These are phyloP conservation scores for Scylla paramamosain DNA, from an alignment of 1,140 invertebrate genomes.

Conservation along the genomic window DNA sequence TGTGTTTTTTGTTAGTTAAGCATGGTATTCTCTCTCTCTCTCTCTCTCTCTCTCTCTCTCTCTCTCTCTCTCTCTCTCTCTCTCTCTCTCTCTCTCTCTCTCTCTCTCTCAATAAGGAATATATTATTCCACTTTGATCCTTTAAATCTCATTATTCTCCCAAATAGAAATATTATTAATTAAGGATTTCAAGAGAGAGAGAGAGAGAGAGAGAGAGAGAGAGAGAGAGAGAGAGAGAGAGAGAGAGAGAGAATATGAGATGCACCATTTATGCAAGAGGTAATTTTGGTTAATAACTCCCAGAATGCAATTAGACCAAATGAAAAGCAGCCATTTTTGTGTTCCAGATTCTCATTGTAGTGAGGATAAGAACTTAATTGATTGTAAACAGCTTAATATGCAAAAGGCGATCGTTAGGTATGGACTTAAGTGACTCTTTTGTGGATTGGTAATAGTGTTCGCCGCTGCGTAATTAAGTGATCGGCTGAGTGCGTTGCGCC, in stretches of 20 bases:
- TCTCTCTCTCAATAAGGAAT: too few relatives aligned
- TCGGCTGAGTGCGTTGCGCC: background rate
- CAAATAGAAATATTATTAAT: background rate
- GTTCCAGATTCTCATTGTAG: conserved; percentile 18
- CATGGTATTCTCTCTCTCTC: background rate
- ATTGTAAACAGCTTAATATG: conserved; percentile 47
- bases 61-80: conserved; percentile 27
- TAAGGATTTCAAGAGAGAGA: background rate
- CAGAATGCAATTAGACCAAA: background rate
- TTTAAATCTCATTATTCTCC: background rate
- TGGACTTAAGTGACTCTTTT: background rate
- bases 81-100: background rate
- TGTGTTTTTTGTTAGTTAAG: too few relatives aligned
- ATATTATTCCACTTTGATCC: too few relatives aligned
- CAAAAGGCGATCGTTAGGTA: background rate
- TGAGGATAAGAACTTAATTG: conserved; percentile 49
- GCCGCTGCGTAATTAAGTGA: background rate
- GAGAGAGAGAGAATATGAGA: conserved; percentile 41
- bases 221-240: background rate
- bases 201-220: conserved; percentile 24
- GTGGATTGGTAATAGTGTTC: background rate
- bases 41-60: conserved; percentile 18
- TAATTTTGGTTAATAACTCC: conserved; percentile 24
- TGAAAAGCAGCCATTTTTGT: conserved; percentile 14
- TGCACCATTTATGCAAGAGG: conserved; percentile 5